These are phyloP conservation scores for Neosilurus mollespiculum DNA, from an alignment of 2,797 vertebrate species.

Conservation along the genomic window DNA sequence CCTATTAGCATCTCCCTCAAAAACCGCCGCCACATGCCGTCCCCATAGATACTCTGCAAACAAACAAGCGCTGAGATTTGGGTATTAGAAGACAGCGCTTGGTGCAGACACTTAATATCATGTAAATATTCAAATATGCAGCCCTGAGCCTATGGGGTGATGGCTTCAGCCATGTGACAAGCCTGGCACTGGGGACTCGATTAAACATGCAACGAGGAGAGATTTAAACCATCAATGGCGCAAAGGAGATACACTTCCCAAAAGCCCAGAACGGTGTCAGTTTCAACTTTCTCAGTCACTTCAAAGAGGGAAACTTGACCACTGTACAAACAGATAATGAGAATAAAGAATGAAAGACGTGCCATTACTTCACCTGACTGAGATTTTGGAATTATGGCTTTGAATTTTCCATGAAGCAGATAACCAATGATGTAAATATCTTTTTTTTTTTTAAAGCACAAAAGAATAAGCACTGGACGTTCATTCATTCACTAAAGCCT, in stretches of 20 bases:
- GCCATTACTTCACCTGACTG: slow-evolving; percentile 5
- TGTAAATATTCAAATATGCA: slow-evolving; percentile 77
- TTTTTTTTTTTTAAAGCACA: too few relatives aligned
- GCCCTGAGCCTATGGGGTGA: slow-evolving; percentile 65
- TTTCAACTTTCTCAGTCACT: slow-evolving; percentile 64
- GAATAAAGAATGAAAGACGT: background rate
- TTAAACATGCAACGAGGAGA: slow-evolving; percentile 65
- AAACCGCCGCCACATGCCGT: slow-evolving; percentile 64
- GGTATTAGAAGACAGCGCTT: slow-evolving; percentile 58
- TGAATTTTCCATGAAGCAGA: too few relatives aligned
- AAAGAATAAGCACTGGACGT: too few relatives aligned
- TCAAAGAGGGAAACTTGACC: slow-evolving; percentile 34
- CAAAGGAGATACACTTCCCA: slow-evolving; percentile 10
- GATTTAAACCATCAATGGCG: slow-evolving; percentile 66
- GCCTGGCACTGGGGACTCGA: slow-evolving; percentile 68
- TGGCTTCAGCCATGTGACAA: slow-evolving; percentile 71
- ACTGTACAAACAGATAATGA: slow-evolving; percentile 12
- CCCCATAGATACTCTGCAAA: slow-evolving; percentile 73
- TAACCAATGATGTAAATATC: background rate
- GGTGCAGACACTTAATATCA: slow-evolving; percentile 73
- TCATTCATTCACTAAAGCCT: too few relatives aligned
- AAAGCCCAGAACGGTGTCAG: slow-evolving; percentile 62
- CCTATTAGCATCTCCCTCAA: slow-evolving; percentile 59
- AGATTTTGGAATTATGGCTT: background rate
- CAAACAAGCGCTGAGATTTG: slow-evolving; percentile 75